phyloP scores from a whole-genome alignment of 2,797 vertebrate species.

The Hydrophis major region DNA sequence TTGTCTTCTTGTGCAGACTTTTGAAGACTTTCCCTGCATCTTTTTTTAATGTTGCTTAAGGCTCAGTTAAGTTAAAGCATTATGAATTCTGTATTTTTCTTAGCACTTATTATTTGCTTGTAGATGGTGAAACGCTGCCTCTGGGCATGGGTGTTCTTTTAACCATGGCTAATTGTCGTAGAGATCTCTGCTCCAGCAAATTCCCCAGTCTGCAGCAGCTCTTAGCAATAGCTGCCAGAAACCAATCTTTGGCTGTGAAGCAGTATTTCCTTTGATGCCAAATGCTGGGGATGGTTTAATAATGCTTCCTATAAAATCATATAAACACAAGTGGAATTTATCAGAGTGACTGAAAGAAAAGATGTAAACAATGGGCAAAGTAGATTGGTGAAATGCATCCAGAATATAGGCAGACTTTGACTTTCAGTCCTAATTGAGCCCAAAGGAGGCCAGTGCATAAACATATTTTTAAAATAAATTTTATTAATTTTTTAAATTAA shows the following conservation, averaged over 20 bases:
- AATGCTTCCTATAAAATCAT: neutral
- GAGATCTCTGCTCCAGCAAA: neutral
- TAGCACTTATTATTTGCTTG: neutral
- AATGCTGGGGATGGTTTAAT: neutral
- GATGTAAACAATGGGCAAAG: neutral
- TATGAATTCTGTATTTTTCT: too few relatives aligned
- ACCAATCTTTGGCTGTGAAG: neutral
- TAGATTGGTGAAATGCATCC: too few relatives aligned
- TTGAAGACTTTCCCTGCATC: neutral
- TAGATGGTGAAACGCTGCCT: neutral
- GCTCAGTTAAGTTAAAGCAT: neutral
- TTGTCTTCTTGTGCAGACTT: neutral
- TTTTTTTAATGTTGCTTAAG: neutral
- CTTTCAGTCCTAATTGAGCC: too few relatives aligned
- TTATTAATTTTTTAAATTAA: too few relatives aligned
- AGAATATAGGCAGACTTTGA: too few relatives aligned
- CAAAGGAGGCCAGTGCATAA: too few relatives aligned
- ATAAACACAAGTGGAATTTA: neutral
- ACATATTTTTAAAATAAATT: neutral
- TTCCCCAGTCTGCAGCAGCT: neutral
- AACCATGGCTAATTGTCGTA: neutral
- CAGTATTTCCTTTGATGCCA: neutral
- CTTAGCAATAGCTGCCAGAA: neutral
- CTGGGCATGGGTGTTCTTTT: neutral
- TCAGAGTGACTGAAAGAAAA: neutral